Conservation (phyloP, 1,140 invertebrate genomes). For the Heterodera carotae region DNA sequence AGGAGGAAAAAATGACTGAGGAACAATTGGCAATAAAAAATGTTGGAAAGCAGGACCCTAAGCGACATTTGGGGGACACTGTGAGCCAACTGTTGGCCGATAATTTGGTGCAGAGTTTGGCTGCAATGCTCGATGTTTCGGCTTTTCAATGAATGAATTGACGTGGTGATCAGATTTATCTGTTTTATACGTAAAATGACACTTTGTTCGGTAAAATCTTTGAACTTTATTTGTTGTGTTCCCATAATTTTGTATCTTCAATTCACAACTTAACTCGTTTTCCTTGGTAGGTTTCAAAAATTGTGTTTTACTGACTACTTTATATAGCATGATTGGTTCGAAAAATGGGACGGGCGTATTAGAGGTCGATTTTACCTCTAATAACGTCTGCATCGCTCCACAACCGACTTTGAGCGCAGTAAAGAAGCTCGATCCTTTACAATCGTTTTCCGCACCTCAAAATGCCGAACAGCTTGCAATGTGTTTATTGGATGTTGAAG, state of each 20-base stretch:
- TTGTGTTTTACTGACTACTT: no score
- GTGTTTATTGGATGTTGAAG: neutral
- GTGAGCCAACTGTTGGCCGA: slow-evolving; percentile 94
- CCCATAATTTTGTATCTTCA: no score
- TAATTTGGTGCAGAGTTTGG: slow-evolving; percentile 97
- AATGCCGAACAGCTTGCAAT: neutral
- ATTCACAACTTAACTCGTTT: no score
- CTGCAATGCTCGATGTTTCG: slow-evolving; percentile 95
- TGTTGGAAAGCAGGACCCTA: slow-evolving; percentile 99
- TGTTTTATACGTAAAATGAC: neutral
- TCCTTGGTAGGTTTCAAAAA: no score
- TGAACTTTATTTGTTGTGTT: no score
- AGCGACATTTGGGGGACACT: slow-evolving; percentile 97
- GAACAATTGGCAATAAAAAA: slow-evolving; percentile 99
- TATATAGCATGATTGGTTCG: neutral
- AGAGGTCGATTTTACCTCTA: neutral
- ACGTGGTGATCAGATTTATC: neutral
- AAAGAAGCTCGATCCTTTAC: neutral
- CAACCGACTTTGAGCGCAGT: neutral
- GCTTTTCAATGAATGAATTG: slow-evolving; percentile 48
- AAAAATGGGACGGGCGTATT: neutral
- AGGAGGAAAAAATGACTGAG: slow-evolving; percentile 99
- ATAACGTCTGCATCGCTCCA: neutral
- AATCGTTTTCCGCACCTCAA: neutral
- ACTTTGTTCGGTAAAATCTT: no score